Conservation (phyloP, 2,113 vertebrate species). For the Cryptoleucopteryx plumbea region DNA sequence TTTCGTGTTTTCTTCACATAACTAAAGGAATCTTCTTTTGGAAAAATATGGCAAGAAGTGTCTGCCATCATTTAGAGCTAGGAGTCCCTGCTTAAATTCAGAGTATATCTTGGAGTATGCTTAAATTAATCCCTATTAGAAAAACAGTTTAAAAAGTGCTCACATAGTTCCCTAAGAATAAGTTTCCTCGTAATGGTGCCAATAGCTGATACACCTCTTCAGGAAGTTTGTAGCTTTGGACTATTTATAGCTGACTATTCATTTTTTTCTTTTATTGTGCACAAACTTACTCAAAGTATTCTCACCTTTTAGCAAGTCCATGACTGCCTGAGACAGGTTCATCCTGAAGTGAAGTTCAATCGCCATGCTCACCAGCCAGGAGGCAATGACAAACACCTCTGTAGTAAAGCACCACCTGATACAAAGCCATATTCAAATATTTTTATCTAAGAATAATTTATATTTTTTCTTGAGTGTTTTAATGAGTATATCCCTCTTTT, state of each 20-base stretch:
- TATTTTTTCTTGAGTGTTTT: not conserved
- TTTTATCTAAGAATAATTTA: not conserved
- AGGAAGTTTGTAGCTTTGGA: too few species aligned
- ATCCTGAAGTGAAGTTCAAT: fast-evolving
- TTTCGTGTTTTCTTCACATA: not conserved
- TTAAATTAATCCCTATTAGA: not conserved
- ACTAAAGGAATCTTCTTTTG: not conserved
- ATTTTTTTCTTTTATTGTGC: not conserved
- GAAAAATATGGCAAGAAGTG: not conserved
- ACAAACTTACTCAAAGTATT: not conserved
- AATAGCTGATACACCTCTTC: not conserved
- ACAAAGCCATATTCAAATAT: not conserved
- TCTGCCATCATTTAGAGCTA: not conserved
- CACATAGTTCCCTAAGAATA: not conserved
- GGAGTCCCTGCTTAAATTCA: not conserved
- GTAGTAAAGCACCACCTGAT: not conserved
- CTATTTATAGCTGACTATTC: not conserved
- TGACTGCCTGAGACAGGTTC: not conserved
- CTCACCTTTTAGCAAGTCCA: too few species aligned
- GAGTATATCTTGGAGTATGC: not conserved
- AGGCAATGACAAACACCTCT: not conserved
- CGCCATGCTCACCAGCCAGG: too few species aligned
- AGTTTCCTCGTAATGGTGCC: not conserved
- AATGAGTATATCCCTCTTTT: not conserved
- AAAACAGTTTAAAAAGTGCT: not conserved